Evolutionary conservation across 2,797 vertebrate species (phyloP).

Genomic region (Miichthys miiuy): DNA sequence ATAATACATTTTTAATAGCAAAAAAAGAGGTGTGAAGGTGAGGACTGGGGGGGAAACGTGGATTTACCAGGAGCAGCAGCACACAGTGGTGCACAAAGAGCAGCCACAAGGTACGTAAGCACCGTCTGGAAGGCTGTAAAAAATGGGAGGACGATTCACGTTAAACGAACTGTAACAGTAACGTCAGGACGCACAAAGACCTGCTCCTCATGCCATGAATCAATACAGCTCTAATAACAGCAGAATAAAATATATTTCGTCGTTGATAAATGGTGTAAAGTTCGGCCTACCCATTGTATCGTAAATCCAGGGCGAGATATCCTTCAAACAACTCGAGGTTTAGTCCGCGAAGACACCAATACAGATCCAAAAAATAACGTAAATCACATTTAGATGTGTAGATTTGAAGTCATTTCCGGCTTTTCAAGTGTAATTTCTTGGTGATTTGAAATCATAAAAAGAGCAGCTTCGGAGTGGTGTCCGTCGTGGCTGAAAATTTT

Average conservation of each 20-base stretch:
- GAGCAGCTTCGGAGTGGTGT: rapidly evolving
- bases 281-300: constrained; percentile 29
- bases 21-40: background rate
- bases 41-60: too few relatives aligned
- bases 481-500: rapidly evolving
- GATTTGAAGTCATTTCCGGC: background rate
- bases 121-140: constrained; percentile 5
- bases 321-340: background rate
- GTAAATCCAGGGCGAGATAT: background rate
- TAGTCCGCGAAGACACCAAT: rapidly evolving
- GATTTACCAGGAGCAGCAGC: constrained; percentile 35
- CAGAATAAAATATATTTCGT: background rate
- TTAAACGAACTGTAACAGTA: background rate
- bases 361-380: background rate
- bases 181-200: background rate
- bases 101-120: rapidly evolving
- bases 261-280: rapidly evolving
- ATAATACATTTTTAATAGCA: background rate
- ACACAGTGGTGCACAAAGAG: background rate
- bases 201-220: too few relatives aligned
- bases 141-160: background rate
- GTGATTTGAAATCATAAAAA: background rate
- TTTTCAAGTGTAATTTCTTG: background rate
- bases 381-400: rapidly evolving
- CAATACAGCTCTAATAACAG: background rate